Evolutionary conservation across 1,140 invertebrate species (phyloP), one percentile per base, ranked within the genome.

Genomic region (Philaenus spumarius): DNA sequence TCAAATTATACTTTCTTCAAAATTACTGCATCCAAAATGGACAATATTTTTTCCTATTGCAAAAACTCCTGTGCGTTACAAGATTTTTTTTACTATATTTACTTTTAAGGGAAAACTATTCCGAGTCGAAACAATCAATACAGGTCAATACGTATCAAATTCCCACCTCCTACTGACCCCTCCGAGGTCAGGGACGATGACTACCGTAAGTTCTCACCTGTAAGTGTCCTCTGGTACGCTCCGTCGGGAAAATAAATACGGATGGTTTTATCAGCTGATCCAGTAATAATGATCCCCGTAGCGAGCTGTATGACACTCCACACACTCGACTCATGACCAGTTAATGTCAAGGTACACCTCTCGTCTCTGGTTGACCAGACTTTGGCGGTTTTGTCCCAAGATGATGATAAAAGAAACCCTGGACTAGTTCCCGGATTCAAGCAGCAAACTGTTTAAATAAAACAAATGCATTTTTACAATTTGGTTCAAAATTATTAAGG

Each of bases 231-330:
- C 17, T 30, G 47, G 23, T 50, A 50, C 4, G 47, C 30, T 23
- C 47, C 47, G 14, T 50, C 47, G 24, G 47, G 47, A 14, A 48
- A 51, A 37, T 64, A 61, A 9, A 95, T 68, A 64, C 85, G 86
- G 46, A 98, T 89, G 12, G 80, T 84, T 74, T 93, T 95, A 73
- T 98, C 96, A 19, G 95, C 96, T 1, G 87, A 90, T 9, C 84
- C 92, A 17, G 94, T 95, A 0, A 93, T 77, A 67, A 92, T 83
- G 35, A 77, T 74, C 1, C 75, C 72, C 64, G 80, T 77, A 1
- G 71, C 63, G 1, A 87, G 66, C 54, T 83, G 82, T 20, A 85
- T 77, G 0, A 90, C 85, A 40, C 85, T 82, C 95, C 95, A 98
- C 12, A 98, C 90, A 22, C 95, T 90, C 20, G 86, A 89, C 61